phyloP scores from a whole-genome alignment of 2,113 vertebrate species.

The Colaptes auratus region DNA sequence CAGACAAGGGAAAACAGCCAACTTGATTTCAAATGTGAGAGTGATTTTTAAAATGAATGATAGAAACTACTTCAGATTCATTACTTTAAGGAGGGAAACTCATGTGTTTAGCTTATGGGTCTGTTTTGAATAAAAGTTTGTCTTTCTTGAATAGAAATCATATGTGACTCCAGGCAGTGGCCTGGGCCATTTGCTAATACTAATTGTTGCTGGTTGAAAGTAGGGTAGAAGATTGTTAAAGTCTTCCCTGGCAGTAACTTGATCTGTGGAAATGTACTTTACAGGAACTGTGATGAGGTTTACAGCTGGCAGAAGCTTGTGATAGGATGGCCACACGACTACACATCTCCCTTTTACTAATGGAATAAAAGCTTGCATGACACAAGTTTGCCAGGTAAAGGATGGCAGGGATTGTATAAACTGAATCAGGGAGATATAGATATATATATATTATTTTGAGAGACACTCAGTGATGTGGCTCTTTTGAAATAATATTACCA shows the following conservation, averaged over 20 bases:
- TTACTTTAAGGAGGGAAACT: conserved; percentile 74
- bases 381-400: conserved; percentile 36
- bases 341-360: conserved; percentile 64
- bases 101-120: conserved; percentile 74
- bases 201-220: conserved; percentile 83
- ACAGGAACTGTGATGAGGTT: conserved; percentile 80
- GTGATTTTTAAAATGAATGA: conserved; percentile 78
- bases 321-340: conserved; percentile 58
- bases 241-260: conserved; percentile 81
- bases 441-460: conserved; percentile 3
- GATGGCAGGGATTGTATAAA: neutral
- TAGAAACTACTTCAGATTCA: conserved; percentile 78
- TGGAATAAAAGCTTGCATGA: conserved; percentile 25
- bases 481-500: conserved; percentile 68
- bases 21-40: conserved; percentile 78
- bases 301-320: conserved; percentile 75
- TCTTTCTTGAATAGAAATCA: conserved; percentile 83
- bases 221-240: conserved; percentile 78
- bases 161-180: conserved; percentile 80
- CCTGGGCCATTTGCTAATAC: conserved; percentile 81
- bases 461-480: conserved; percentile 49
- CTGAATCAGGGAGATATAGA: neutral
- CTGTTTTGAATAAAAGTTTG: conserved; percentile 83
- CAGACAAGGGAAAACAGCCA: conserved; percentile 71
- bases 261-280: conserved; percentile 81